Conservation (phyloP, 2,797 vertebrate genomes). For the Oreortyx pictus region DNA sequence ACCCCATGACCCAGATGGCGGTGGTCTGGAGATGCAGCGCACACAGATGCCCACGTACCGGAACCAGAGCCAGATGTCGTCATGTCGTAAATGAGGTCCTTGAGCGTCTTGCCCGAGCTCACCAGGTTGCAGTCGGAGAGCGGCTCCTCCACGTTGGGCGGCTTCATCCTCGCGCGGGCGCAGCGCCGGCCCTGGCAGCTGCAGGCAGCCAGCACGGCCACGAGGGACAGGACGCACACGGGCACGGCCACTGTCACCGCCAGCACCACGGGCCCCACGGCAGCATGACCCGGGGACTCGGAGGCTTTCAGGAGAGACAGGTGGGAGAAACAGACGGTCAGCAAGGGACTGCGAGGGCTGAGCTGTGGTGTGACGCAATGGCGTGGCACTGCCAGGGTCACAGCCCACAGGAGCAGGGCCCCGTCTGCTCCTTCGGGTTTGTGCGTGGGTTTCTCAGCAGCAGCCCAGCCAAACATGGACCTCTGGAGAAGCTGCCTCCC, state of each 20-base stretch:
- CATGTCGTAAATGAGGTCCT: constrained; percentile 93
- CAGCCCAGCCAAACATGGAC: neutral
- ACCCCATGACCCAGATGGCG: too few relatives aligned
- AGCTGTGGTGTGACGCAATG: accelerated
- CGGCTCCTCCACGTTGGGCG: constrained; percentile 87
- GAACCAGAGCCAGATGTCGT: constrained; percentile 96
- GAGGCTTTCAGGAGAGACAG: neutral
- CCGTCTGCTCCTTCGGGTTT: neutral
- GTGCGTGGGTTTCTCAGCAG: neutral
- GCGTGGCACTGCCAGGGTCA: too few relatives aligned
- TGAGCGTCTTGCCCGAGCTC: constrained; percentile 88
- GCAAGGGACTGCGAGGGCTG: accelerated
- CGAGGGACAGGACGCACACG: constrained; percentile 83
- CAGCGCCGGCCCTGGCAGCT: constrained; percentile 80
- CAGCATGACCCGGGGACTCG: constrained; percentile 68
- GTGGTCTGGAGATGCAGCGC: neutral
- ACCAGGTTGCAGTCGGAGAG: constrained; percentile 86
- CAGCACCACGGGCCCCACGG: constrained; percentile 82
- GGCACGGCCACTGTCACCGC: constrained; percentile 83
- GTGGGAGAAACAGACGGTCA: accelerated
- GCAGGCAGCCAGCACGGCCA: constrained; percentile 79
- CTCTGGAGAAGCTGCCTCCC: neutral
- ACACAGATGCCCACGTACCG: constrained; percentile 78
- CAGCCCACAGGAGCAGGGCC: too few relatives aligned
- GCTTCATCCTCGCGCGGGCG: constrained; percentile 74